phyloP scores from a whole-genome alignment of 2,797 vertebrate species.

The Erethizon dorsatum region DNA sequence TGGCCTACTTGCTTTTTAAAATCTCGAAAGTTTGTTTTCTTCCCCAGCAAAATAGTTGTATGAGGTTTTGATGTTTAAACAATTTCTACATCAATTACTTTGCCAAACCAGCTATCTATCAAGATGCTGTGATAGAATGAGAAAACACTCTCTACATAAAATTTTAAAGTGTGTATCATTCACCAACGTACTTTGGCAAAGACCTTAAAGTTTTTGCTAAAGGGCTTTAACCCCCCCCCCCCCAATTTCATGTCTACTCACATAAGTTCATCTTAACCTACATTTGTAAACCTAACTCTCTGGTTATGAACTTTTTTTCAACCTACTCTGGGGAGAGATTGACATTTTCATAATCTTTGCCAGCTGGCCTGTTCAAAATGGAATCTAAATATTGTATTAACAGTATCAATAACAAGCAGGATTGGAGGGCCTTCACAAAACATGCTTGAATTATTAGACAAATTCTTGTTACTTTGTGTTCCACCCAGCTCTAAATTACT shows the following conservation, averaged over 20 bases:
- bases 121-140: neutral
- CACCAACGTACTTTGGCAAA: neutral
- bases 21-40: constrained; percentile 10
- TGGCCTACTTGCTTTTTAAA: neutral
- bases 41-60: constrained; percentile 22
- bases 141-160: neutral
- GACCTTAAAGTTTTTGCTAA: constrained; percentile 4
- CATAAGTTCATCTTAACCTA: constrained; percentile 35
- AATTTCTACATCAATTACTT: constrained; percentile 40
- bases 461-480: constrained; percentile 67
- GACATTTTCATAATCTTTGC: constrained; percentile 65
- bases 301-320: neutral
- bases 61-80: constrained; percentile 23
- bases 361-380: constrained; percentile 62
- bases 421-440: constrained; percentile 19
- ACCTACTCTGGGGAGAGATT: constrained; percentile 4
- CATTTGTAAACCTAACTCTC: constrained; percentile 31
- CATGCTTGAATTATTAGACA: constrained; percentile 54
- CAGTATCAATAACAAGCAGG: constrained; percentile 55
- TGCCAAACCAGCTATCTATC: neutral
- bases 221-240: neutral
- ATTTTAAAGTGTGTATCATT: neutral
- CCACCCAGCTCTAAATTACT: constrained; percentile 62
- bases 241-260: neutral
- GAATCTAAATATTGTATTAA: constrained; percentile 76